Base-by-base conservation (phyloP, 2,888 invertebrate genomes). In the Isotomurus palustris region DNA sequence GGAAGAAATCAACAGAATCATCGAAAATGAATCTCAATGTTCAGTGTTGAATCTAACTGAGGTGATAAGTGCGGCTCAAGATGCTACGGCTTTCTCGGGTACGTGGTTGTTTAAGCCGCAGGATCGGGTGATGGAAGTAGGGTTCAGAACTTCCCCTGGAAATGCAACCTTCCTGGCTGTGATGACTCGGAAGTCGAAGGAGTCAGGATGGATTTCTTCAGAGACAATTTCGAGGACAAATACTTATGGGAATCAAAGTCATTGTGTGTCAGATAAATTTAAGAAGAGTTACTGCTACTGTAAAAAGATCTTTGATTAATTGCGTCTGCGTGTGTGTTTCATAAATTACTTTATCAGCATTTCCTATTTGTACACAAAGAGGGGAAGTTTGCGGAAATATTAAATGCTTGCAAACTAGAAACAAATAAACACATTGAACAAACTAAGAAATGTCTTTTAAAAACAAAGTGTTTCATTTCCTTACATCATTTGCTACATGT, bases 81-180 rank as follows among this genome's bases (percentile, higher is more conserved):
- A 32, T 49, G 29, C 32, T n/a, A 8, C n/a, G 5, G 19, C 10
- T 8, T 5, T 22, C 21, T 4, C 24, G 10, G 6, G 24, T 3
- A 22, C 21, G 3, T 22, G 24, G 6, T 22, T 22, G 6, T 3
- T 43, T 5, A 24, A 4, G 5, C 6, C 12, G 6, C 10, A 6
- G 24, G 43, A 10, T 5, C n/a, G 35, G 21, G 22, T 35, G n/a
- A 27, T 51, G 27, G 40, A 53, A 19, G 17, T 57, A 2, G 35
- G 38, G 17, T 51, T 57, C 24, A 21, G 19, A 2, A 84, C 85
- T 1, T 63, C 72, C 36, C 90, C 90, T 0, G 85, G 88, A 2
- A 78, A 77, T 43, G 88, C 82, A 0, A 75, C 85, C 48, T 91
- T 92, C 73, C 91, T 92, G 75, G 87, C 84, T 1, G 89, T 90